These are phyloP conservation scores for Acanthosepion lycidas DNA, from an alignment of 2,888 invertebrate genomes.

Conservation along the genomic window DNA sequence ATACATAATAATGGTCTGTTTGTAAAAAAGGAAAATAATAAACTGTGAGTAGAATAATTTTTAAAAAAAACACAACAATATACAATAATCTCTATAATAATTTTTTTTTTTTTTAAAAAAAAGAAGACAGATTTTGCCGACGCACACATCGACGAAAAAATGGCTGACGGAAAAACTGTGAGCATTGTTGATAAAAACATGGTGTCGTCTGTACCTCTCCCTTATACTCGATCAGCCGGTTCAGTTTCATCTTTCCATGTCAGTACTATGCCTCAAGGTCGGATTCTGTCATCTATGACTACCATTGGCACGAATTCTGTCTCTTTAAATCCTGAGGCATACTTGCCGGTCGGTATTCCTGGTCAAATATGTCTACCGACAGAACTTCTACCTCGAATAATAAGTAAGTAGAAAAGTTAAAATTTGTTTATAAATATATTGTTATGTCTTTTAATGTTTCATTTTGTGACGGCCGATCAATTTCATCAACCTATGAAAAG, in stretches of 20 bases:
- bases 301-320: background rate
- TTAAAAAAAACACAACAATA: no score
- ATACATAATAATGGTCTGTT: no score
- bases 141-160: background rate
- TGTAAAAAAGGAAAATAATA: no score
- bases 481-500: no score
- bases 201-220: background rate
- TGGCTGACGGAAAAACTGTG: background rate
- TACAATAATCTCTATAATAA: no score
- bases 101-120: background rate
- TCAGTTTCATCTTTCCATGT: background rate
- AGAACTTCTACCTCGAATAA: slow-evolving; percentile 42
- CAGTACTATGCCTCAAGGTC: background rate
- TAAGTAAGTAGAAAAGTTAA: background rate
- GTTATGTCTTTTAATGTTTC: no score
- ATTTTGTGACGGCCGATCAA: no score
- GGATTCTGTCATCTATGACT: background rate
- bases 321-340: background rate
- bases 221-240: background rate
- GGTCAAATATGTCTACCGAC: slow-evolving; percentile 41
- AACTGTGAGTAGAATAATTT: no score
- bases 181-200: background rate
- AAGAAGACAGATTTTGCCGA: no score
- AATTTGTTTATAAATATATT: background rate
- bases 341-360: background rate